Evolutionary conservation across 2,888 invertebrate species (phyloP).

Genomic region (Salpingus planirostris): DNA sequence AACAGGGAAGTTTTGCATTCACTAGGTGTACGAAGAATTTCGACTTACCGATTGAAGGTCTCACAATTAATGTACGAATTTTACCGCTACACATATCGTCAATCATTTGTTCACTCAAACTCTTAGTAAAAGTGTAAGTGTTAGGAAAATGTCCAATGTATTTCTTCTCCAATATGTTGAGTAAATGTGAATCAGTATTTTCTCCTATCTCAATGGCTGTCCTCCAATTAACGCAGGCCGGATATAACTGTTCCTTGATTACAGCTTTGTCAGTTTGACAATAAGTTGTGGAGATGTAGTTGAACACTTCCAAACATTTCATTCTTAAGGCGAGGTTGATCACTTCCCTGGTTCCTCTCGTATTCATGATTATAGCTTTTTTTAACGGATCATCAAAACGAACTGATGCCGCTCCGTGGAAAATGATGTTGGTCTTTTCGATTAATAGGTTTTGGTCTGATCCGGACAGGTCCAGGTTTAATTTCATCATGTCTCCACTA

Average conservation of each 20-base stretch:
- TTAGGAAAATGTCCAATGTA: conserved; percentile 66
- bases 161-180: conserved; percentile 53
- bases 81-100: conserved; percentile 48
- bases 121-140: conserved; percentile 87
- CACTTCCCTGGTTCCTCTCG: conserved; percentile 56
- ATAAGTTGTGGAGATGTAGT: conserved; percentile 85
- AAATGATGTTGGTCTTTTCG: conserved; percentile 57
- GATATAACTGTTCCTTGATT: conserved; percentile 71
- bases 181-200: conserved; percentile 46
- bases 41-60: conserved; percentile 85
- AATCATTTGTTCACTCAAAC: conserved; percentile 73
- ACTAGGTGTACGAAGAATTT: no score
- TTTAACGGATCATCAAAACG: conserved; percentile 73
- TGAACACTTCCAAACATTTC: conserved; percentile 46
- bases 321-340: conserved; percentile 51
- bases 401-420: conserved; percentile 74
- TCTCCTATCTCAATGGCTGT: conserved; percentile 58
- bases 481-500: conserved; percentile 2
- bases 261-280: conserved; percentile 61
- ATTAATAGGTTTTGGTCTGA: conserved; percentile 45
- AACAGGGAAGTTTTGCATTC: no score
- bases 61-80: conserved; percentile 67
- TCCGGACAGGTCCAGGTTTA: conserved; percentile 38
- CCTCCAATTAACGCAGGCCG: conserved; percentile 59
- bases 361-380: conserved; percentile 54